phyloP scores from a whole-genome alignment of 2,113 vertebrate genomes.

The Bettongia penicillata region DNA sequence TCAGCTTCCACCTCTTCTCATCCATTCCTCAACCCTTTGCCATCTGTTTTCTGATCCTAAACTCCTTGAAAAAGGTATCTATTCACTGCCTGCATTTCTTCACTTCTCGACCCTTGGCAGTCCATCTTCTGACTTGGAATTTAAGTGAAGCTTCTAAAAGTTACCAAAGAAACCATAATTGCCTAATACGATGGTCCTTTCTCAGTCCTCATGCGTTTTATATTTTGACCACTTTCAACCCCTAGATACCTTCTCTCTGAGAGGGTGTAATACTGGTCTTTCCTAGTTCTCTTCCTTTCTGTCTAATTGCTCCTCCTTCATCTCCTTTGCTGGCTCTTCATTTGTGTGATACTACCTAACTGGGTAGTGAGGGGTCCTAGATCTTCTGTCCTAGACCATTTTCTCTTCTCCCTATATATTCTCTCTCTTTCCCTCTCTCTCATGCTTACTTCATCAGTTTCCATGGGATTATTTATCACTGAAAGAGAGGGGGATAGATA shows the following conservation, averaged over 20 bases:
- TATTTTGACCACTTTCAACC: not conserved
- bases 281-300: too few relatives aligned
- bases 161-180: not conserved
- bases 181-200: not conserved
- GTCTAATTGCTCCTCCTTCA: too few relatives aligned
- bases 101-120: not conserved
- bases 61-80: not conserved
- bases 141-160: not conserved
- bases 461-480: too few relatives aligned
- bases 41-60: not conserved
- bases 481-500: too few relatives aligned
- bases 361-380: too few relatives aligned
- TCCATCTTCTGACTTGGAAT: not conserved
- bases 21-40: not conserved
- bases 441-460: too few relatives aligned
- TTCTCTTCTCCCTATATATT: too few relatives aligned
- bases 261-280: too few relatives aligned
- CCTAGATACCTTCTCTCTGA: not conserved
- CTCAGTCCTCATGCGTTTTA: not conserved
- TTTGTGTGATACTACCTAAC: too few relatives aligned
- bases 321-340: too few relatives aligned
- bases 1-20: not conserved
- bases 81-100: not conserved
- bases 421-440: too few relatives aligned
- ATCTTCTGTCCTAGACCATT: too few relatives aligned